Conservation (phyloP, 2,113 vertebrate genomes). For the Calonectris borealis region DNA sequence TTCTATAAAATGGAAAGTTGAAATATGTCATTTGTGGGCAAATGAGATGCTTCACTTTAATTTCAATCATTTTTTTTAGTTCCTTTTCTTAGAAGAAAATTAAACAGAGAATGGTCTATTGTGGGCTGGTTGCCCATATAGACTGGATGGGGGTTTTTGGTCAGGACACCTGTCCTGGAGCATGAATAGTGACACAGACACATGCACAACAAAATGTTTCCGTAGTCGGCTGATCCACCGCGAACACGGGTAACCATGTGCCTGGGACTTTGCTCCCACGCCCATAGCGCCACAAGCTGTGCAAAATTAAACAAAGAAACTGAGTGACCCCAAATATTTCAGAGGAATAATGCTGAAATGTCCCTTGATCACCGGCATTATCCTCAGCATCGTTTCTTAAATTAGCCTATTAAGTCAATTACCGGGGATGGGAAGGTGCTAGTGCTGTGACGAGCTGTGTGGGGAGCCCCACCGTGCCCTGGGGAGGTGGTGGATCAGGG, state of each 20-base stretch:
- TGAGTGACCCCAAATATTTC: neutral
- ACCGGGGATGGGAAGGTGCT: neutral
- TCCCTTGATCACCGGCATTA: neutral
- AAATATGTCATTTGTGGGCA: slow-evolving; percentile 48
- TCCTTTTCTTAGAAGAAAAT: neutral
- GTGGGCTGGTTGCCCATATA: neutral
- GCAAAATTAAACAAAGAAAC: neutral
- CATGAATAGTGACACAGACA: neutral
- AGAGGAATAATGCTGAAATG: neutral
- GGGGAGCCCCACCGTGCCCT: rapidly evolving
- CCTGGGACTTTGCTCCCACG: neutral
- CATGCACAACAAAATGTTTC: neutral
- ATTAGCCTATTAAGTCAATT: neutral
- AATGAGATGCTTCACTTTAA: slow-evolving; percentile 47
- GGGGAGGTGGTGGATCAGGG: neutral
- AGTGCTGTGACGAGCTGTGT: neutral
- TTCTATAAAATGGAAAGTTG: slow-evolving; percentile 23
- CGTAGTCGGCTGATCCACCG: rapidly evolving
- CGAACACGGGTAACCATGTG: rapidly evolving
- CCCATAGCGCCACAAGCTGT: neutral
- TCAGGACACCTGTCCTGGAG: neutral
- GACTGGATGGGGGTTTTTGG: neutral
- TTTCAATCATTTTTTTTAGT: neutral
- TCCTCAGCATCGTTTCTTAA: neutral
- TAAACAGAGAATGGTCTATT: neutral